Base-by-base conservation (phyloP, 2,113 vertebrate genomes). In the Labrus mixtus region DNA sequence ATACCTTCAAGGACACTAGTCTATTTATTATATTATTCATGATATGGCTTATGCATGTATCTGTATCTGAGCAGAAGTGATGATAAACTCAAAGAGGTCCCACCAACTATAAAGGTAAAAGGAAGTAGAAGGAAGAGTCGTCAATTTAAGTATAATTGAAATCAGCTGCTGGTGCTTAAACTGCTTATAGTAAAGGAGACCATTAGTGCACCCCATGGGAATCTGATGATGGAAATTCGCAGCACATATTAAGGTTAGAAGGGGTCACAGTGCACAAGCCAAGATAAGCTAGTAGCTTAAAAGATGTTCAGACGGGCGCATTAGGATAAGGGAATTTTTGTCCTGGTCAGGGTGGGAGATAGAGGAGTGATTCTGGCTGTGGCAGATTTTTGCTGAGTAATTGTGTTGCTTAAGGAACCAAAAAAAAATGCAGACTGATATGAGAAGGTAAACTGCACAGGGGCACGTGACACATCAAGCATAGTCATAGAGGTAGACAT, bases 1-100 rank as follows among this genome's bases (percentile, higher is more conserved):
- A 80, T 73, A 82, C 78, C 63, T 78, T 45, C 76, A 72, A 82
- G 80, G 71, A 68, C 68, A 57, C n/a, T 37, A 11, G 51, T 22
- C 51, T 65, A 58, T 64, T 79, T 68, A 73, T 79, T 73, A 60
- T 43, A 65, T 81, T 79, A 81, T 90, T 84, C 54, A 87, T 76
- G 61, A 73, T 17, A 39, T 3, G 11, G 33, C 45, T 33, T 67
- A 63, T 81, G 67, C 55, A 73, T 13, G 50, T 22, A 67, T 79
- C 41, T 53, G 36, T 22, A 43, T 82, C 77, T 75, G 17, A 71
- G 67, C 8, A 61, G 29, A 55, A 60, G 82, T 41, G 23, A 57
- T 64, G 39, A 64, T 39, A 45, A 63, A 53, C 54, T 66, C 13
- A 50, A 43, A 76, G 17, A 23, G 29, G 36, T 67, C 36, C 23